Conservation (phyloP, 1,140 invertebrate species). For the Conus ventricosus region DNA sequence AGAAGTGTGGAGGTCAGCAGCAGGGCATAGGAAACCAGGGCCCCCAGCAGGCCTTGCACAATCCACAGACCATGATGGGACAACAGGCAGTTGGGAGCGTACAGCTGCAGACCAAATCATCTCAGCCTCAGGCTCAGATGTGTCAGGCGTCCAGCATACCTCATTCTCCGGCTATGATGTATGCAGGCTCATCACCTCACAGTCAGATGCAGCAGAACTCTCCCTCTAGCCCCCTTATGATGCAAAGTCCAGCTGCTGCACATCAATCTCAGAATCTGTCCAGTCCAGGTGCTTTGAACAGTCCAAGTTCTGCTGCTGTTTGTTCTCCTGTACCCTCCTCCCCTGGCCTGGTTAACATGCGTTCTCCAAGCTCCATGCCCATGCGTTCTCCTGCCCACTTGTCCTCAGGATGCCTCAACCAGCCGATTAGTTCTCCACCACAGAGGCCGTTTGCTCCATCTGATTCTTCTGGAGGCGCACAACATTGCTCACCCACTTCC, state of each 20-base stretch:
- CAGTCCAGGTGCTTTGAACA: conserved; percentile 64
- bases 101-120: neutral
- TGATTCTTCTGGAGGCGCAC: neutral
- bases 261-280: conserved; percentile 58
- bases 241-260: conserved; percentile 62
- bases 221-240: conserved; percentile 62
- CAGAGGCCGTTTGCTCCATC: conserved; percentile 26
- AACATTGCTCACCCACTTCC: conserved; percentile 40
- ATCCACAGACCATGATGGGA: neutral
- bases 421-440: conserved; percentile 41
- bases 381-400: conserved; percentile 47
- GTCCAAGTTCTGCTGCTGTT: conserved; percentile 55
- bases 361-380: conserved; percentile 53
- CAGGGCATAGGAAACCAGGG: conserved; percentile 18
- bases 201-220: conserved; percentile 50
- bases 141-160: neutral
- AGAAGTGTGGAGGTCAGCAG: conserved; percentile 44
- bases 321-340: conserved; percentile 51
- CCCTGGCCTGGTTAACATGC: conserved; percentile 37
- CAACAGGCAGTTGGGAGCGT: neutral
- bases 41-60: conserved; percentile 28
- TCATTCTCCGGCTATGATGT: conserved; percentile 46
- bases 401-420: conserved; percentile 40
- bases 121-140: conserved; percentile 7
- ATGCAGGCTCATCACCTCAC: conserved; percentile 61